phyloP scores from a whole-genome alignment of 2,113 vertebrate species.

The Epinephelus moara region DNA sequence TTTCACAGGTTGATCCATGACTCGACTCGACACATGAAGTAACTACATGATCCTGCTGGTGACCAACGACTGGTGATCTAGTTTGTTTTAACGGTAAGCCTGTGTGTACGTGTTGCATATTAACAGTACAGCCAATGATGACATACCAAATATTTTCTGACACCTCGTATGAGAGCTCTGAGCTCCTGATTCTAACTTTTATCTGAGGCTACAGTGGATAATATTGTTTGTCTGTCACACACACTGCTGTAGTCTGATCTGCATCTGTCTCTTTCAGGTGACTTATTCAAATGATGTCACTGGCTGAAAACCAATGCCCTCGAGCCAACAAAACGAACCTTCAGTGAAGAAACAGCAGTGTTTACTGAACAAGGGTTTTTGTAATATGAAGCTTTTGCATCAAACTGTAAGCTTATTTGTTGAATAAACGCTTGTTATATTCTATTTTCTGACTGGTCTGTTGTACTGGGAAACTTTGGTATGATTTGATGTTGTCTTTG shows the following conservation, averaged over 20 bases:
- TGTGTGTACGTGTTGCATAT: not conserved
- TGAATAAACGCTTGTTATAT: conserved; percentile 21
- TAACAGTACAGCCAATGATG: conserved; percentile 18
- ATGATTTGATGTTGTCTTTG: not conserved
- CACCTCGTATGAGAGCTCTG: conserved; percentile 53
- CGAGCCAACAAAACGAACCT: not conserved
- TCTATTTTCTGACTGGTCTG: not conserved
- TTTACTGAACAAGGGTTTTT: not conserved
- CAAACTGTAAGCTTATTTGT: not conserved
- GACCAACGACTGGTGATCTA: not conserved
- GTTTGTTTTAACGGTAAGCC: conserved; percentile 1
- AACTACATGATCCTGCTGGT: not conserved
- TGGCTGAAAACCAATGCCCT: not conserved
- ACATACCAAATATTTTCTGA: conserved; percentile 50
- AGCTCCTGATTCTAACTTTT: conserved; percentile 45
- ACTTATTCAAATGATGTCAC: not conserved
- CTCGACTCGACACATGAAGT: accelerated
- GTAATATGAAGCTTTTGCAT: too few relatives aligned
- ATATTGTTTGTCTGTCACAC: not conserved
- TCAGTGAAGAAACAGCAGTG: not conserved
- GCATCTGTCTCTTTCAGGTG: conserved; percentile 31
- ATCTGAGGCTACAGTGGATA: conserved; percentile 22
- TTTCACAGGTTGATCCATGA: not conserved
- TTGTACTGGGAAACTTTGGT: not conserved
- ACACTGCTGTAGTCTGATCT: not conserved